Evolutionary conservation across 2,888 invertebrate genomes (phyloP).

Genomic region (Epinotia nisella): DNA sequence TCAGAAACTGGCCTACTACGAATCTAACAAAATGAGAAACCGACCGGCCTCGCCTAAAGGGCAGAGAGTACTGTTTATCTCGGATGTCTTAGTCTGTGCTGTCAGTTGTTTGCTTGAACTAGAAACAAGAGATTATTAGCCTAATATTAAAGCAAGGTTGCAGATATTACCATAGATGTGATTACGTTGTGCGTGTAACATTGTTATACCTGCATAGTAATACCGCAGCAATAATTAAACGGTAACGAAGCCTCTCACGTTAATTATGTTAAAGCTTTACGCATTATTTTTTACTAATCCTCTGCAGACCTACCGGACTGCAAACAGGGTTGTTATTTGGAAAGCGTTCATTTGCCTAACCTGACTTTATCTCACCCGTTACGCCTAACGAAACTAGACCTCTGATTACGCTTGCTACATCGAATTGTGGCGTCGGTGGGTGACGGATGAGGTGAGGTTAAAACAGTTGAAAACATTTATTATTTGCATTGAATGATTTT

Average conservation of each 20-base stretch:
- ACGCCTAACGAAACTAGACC: no score
- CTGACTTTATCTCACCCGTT: no score
- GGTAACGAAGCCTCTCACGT: constrained; percentile 31
- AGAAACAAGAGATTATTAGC: constrained; percentile 23
- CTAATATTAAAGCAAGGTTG: constrained; percentile 23
- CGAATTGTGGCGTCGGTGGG: no score
- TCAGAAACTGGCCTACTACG: no score
- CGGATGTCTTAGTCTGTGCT: constrained; percentile 22
- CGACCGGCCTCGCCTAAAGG: no score
- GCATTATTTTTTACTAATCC: constrained; percentile 43
- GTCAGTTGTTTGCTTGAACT: constrained; percentile 36
- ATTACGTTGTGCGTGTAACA: constrained; percentile 13
- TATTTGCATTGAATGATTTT: not conserved
- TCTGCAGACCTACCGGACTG: constrained; percentile 5
- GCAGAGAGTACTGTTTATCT: constrained; percentile 40
- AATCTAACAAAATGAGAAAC: no score
- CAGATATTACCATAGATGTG: constrained; percentile 1
- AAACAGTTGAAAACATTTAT: constrained; percentile 5
- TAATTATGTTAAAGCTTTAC: constrained; percentile 39
- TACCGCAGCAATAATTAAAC: constrained; percentile 35
- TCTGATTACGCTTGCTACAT: no score
- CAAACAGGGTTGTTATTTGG: no score
- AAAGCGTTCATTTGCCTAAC: no score
- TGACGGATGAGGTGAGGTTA: no score
- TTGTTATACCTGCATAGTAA: constrained; percentile 8